Conservation (phyloP, 2,113 vertebrate species). For the Callaeas wilsoni region DNA sequence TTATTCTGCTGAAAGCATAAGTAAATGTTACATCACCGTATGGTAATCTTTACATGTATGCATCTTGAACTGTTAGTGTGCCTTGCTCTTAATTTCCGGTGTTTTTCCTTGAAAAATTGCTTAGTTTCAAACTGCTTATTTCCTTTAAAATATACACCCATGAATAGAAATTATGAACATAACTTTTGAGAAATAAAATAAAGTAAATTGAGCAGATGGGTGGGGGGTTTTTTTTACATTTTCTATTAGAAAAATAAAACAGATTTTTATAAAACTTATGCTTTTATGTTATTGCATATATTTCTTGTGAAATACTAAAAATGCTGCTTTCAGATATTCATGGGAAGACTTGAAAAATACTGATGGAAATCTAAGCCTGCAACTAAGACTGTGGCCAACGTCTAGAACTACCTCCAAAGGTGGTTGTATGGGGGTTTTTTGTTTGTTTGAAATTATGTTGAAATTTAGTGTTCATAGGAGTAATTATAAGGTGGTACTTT, state of each 20-base stretch:
- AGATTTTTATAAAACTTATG: neutral
- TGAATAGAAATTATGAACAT: neutral
- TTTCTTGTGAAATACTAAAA: neutral
- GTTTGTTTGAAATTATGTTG: neutral
- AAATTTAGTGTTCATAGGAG: neutral
- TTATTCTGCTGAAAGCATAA: neutral
- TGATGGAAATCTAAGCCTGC: neutral
- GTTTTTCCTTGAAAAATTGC: neutral
- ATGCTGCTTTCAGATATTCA: neutral
- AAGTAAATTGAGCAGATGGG: neutral
- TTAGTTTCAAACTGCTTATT: neutral
- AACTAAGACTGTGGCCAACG: neutral
- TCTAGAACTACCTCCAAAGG: neutral
- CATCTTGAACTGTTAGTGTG: neutral
- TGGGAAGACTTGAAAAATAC: neutral
- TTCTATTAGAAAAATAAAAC: neutral
- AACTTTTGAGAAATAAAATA: neutral
- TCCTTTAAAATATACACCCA: neutral
- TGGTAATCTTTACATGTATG: neutral
- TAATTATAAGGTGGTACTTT: neutral
- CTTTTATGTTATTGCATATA: neutral
- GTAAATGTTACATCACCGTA: neutral
- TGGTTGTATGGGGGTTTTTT: neutral
- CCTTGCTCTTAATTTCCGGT: neutral
- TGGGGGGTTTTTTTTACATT: fast-evolving